Conservation (phyloP, 2,797 vertebrate genomes). For the Melanotaenia nigrans region DNA sequence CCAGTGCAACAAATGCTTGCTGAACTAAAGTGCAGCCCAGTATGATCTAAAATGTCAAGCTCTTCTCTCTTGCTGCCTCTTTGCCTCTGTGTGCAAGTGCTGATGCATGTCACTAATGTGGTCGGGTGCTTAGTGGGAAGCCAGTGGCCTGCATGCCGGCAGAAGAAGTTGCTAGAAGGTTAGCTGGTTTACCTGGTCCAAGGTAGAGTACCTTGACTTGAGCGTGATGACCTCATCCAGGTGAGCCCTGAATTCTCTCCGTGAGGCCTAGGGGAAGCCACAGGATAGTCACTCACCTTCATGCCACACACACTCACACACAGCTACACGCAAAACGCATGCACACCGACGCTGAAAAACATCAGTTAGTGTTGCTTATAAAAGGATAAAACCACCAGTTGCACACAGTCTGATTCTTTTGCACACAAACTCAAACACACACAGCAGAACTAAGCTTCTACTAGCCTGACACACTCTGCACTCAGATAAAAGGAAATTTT, state of each 20-base stretch:
- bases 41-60: conserved; percentile 1
- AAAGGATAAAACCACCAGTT: conserved; percentile 29
- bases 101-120: conserved; percentile 46
- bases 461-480: conserved; percentile 47
- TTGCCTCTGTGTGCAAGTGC: conserved; percentile 12
- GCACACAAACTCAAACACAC: conserved; percentile 7
- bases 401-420: conserved; percentile 21
- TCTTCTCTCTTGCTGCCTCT: conserved; percentile 23
- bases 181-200: conserved; percentile 84
- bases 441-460: conserved; percentile 31
- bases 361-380: conserved; percentile 50
- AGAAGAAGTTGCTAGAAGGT: conserved; percentile 70
- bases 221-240: conserved; percentile 87
- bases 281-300: conserved; percentile 81
- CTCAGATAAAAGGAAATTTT: conserved; percentile 35
- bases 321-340: conserved; percentile 27
- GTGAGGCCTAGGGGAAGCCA: conserved; percentile 85
- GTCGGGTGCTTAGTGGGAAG: conserved; percentile 62
- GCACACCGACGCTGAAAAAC: conserved; percentile 46
- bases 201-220: conserved; percentile 88
- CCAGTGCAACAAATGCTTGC: conserved; percentile 31
- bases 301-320: conserved; percentile 41
- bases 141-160: conserved; percentile 77
- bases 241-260: conserved; percentile 86
- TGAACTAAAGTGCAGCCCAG: conserved; percentile 6